These are phyloP conservation scores for Tinamus major DNA, from an alignment of 2,797 vertebrate genomes.

Conservation along the genomic window DNA sequence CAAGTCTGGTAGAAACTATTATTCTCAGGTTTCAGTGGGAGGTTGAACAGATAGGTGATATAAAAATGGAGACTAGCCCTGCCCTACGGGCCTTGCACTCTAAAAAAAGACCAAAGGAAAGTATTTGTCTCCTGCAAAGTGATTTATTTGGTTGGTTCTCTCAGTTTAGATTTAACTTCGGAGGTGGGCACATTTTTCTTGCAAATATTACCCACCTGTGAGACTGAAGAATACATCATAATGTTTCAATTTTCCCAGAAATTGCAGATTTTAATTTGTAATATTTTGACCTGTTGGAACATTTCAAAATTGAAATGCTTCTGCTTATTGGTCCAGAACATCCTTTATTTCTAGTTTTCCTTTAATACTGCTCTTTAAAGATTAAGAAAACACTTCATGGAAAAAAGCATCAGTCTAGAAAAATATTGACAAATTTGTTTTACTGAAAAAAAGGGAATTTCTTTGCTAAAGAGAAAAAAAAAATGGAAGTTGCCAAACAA, in stretches of 20 bases:
- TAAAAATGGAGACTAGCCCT: slow-evolving; percentile 36
- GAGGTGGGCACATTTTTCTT: not conserved
- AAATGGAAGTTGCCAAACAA: not conserved
- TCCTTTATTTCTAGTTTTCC: not conserved
- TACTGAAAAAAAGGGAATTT: not conserved
- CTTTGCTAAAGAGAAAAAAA: not conserved
- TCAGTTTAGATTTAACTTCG: not conserved
- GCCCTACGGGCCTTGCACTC: slow-evolving; percentile 7
- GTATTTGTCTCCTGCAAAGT: slow-evolving; percentile 7
- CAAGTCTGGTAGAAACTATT: not conserved
- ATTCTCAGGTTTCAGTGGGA: not conserved
- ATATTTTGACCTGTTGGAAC: not conserved
- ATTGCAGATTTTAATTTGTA: not conserved
- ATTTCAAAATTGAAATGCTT: not conserved
- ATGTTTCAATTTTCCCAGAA: not conserved
- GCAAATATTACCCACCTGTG: not conserved
- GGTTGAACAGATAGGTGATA: not conserved
- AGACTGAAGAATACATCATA: not conserved
- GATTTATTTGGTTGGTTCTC: slow-evolving; percentile 7
- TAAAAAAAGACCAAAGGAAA: slow-evolving; percentile 54
- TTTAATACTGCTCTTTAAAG: not conserved
- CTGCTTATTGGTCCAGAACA: not conserved
- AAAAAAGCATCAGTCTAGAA: not conserved
- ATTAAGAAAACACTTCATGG: not conserved
- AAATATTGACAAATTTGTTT: not conserved